Conservation (phyloP, 2,797 vertebrate species). For the Linurgus olivaceus region DNA sequence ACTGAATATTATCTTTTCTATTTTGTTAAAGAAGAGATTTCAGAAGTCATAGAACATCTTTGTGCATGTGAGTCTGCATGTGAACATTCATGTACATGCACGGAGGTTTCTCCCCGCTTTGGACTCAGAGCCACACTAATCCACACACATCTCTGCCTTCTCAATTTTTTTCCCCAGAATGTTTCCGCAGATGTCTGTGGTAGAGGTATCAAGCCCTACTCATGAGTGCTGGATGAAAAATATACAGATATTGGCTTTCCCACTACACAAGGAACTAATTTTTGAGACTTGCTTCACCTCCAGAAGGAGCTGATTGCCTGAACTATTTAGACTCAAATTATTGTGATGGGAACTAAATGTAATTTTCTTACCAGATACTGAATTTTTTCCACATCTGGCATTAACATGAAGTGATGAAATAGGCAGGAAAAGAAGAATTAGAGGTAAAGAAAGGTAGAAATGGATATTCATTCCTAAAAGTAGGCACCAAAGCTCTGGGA, state of each 20-base stretch:
- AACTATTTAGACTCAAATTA: background rate
- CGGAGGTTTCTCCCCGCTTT: background rate
- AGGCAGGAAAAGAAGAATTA: background rate
- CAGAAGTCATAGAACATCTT: background rate
- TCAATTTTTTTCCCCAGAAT: background rate
- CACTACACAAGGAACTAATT: background rate
- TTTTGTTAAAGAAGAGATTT: background rate
- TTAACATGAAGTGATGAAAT: background rate
- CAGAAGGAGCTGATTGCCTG: background rate
- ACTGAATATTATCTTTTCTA: background rate
- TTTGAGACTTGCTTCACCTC: background rate
- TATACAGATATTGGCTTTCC: background rate
- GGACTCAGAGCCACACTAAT: background rate
- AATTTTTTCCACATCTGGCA: background rate
- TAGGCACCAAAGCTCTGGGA: background rate
- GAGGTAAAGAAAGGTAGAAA: background rate
- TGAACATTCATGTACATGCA: background rate
- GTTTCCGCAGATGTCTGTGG: background rate
- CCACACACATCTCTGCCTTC: background rate
- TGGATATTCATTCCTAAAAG: background rate
- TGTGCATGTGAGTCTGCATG: background rate
- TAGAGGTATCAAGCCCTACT: background rate
- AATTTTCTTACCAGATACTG: background rate
- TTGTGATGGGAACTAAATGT: background rate
- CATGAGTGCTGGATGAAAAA: background rate